Evolutionary conservation across 35 echinoderm and acorn worm genomes (phyloP), one percentile per base, ranked within the genome.

Genomic region (Holothuria glaberrima): DNA sequence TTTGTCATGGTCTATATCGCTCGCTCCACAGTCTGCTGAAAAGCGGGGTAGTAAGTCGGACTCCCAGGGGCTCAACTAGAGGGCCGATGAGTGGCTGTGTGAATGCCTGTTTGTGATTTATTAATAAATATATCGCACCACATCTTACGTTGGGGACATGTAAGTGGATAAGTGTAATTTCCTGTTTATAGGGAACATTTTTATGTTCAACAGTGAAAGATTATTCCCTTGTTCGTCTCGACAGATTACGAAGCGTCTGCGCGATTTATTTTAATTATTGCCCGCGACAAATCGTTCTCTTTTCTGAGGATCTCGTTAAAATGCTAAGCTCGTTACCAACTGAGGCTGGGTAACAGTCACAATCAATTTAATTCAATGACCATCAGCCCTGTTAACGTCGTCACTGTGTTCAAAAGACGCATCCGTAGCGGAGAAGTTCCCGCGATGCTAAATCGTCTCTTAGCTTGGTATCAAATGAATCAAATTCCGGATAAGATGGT

Each of bases 101-200:
- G 50, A 33, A 78, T 78, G 41, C 74, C 27, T 24, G 35, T 45
- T 27, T 78, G 44, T 41, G n/a, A 78, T 78, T 78, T 78, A 78
- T 78, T 78, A 48, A 78, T 78, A 78, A 48, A 78, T 24, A 48
- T 48, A 78, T 78, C 74, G 27, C 35, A 22, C 25, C 31, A 74
- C 44, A 48, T 26, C 25, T 52, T 78, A 78, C 74, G 26, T 48
- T 48, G 50, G 74, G 74, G 74, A 78, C 20, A 48, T 78, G 74
- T 48, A 48, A 78, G 38, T 21, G 29, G 74, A 78, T 78, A 48
- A 78, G 74, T 41, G 50, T 78, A 78, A 78, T 78, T 78, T 78
- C 74, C 74, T 78, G 74, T 78, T 78, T 78, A 78, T 78, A 78
- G 44, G 50, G 44, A 78, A 78, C 74, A 78, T 78, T 78, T 78